These are phyloP conservation scores for Drosophila seguyi DNA, from an alignment of 1,140 invertebrate genomes.

Conservation along the genomic window DNA sequence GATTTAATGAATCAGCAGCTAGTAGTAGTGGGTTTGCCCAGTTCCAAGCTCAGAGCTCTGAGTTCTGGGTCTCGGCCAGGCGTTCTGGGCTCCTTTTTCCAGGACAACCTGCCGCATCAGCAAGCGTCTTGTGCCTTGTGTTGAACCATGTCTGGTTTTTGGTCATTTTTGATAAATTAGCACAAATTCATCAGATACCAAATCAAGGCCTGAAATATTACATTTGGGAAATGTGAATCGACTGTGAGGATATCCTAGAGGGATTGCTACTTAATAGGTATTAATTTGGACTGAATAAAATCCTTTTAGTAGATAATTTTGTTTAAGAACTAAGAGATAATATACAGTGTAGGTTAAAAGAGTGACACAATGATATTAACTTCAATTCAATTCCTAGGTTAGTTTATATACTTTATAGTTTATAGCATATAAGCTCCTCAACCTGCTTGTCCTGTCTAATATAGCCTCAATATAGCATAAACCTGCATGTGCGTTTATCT, in stretches of 20 bases:
- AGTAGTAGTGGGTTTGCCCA: not conserved
- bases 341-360: not conserved
- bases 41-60: not conserved
- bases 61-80: conserved; percentile 17
- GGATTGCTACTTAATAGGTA: not conserved
- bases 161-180: conserved; percentile 79
- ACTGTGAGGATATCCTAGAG: conserved; percentile 3
- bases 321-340: no score
- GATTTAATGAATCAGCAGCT: conserved; percentile 80
- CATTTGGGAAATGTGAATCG: conserved; percentile 12
- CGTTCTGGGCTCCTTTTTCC: conserved; percentile 25
- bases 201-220: conserved; percentile 42
- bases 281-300: not conserved
- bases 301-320: not conserved
- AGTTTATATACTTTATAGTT: not conserved
- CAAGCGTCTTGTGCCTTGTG: conserved; percentile 74
- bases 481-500: conserved; percentile 6
- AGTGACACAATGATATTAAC: not conserved
- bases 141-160: conserved; percentile 55
- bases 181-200: conserved; percentile 41
- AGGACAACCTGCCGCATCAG: conserved; percentile 75
- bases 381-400: not conserved
- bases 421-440: not conserved
- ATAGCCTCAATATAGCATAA: not conserved
- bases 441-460: not conserved